Percentiles rank a stretch among this genome's conserved stretches.
Evolutionary conservation across 2,888 invertebrate genomes (phyloP).

Genomic region (Melanostoma scalare): DNA sequence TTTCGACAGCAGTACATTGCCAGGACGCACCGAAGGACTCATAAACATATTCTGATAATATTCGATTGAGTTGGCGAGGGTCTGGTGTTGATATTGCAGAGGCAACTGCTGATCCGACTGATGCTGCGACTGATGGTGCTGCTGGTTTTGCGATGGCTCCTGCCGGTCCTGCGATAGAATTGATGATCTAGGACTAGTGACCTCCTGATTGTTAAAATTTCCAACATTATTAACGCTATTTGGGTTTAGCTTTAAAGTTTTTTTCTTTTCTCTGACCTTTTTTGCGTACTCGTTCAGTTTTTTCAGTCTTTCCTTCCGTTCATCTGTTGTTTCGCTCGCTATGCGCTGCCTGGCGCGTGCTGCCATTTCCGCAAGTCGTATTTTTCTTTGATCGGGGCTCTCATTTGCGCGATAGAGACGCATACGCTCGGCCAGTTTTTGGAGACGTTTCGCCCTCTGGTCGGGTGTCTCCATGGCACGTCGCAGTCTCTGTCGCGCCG

Average conservation of each 20-base stretch:
- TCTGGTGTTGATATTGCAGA: constrained; percentile 72
- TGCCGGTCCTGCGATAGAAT: constrained; percentile 73
- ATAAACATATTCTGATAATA: constrained; percentile 82
- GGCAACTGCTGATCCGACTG: constrained; percentile 72
- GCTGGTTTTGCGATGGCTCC: constrained; percentile 74
- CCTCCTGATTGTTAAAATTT: constrained; percentile 72
- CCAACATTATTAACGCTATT: constrained; percentile 73
- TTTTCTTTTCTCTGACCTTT: constrained; percentile 82
- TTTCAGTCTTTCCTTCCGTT: constrained; percentile 82
- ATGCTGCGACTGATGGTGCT: constrained; percentile 65
- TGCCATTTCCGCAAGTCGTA: constrained; percentile 81
- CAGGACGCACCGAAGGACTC: constrained; percentile 78
- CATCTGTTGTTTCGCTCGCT: constrained; percentile 80
- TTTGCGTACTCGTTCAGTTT: constrained; percentile 82
- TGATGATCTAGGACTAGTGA: constrained; percentile 65
- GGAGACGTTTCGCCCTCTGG: constrained; percentile 79
- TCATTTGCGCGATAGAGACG: constrained; percentile 81
- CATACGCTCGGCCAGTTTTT: constrained; percentile 81
- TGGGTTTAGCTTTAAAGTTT: constrained; percentile 79
- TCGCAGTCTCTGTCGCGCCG: constrained; percentile 80
- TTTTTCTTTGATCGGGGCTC: constrained; percentile 80
- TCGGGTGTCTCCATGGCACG: constrained; percentile 82
- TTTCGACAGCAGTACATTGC: constrained; percentile 55
- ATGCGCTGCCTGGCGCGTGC: constrained; percentile 81
- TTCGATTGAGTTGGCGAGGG: constrained; percentile 78